Evolutionary conservation across 2,113 vertebrate species (phyloP), one percentile per base, ranked within the genome.

Genomic region (Ctenomys sociabilis): DNA sequence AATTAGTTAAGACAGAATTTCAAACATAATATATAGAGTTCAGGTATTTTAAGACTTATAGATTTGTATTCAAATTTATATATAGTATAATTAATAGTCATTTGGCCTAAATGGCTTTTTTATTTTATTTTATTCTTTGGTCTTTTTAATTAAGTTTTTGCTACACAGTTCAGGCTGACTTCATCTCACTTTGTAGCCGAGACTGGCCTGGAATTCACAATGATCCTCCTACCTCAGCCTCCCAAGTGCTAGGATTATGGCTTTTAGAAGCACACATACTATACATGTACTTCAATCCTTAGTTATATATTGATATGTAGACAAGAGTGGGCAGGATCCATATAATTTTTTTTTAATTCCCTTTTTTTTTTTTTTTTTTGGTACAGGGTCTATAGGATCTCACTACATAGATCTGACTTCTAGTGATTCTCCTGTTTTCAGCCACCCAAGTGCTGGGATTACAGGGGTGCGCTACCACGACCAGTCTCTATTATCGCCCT

Each of bases 1-100:
- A 90, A 85, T 93, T 89, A 86, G 82, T 77, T 91, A 13, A 73
- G 72, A 84, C 26, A 85, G 63, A 68, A 89, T 94, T 92, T 85
- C 12, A 94, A 75, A 78, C 80, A 66, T 85, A 13, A 78, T 88
- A 26, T 40, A 73, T 73, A 92, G 16, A 91, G 88, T 75, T 80
- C 26, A n/a, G 28, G 45, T 66, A 95, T 85, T 93, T 93, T 80
- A 28, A 92, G 85, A 35, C 30, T 49, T 94, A 49, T 59, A 54
- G 17, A 57, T 90, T 87, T 68, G 40, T 70, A 66, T 83, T 88
- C 19, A 77, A 77, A 21, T 91, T 87, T 90, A 30, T n/a, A 45
- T 90, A 7, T 37, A 89, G n/a, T 52, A 88, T 83, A 84, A 68
- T 85, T 95, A 91, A 84, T 87, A 85, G n/a, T 86, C n/a, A 82